phyloP scores from a whole-genome alignment of 2,113 vertebrate species.

The Brienomyrus longianalis region DNA sequence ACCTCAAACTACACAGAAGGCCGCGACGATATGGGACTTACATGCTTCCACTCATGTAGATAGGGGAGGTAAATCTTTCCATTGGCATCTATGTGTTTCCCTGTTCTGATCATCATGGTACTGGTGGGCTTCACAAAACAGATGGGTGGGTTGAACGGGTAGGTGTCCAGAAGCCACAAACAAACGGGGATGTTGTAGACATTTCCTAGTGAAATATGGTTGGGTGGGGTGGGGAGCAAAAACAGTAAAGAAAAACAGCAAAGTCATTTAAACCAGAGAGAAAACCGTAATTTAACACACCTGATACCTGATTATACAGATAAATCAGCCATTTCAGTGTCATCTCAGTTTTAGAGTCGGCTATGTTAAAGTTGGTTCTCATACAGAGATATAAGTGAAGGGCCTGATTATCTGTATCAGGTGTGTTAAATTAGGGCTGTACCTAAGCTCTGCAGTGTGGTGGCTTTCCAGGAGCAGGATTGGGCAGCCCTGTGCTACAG shows the following conservation, averaged over 20 bases:
- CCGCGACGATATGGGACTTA: constrained; percentile 50
- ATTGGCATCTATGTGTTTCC: constrained; percentile 97
- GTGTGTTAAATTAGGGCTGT: too few species aligned
- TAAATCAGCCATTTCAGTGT: too few species aligned
- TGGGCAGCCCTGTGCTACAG: too few species aligned
- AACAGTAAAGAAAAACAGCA: neutral
- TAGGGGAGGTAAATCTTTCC: constrained; percentile 97
- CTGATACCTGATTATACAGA: too few species aligned
- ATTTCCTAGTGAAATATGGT: constrained; percentile 64
- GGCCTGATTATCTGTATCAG: too few species aligned
- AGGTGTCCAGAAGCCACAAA: constrained; percentile 92
- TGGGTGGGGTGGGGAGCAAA: neutral
- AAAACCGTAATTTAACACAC: neutral
- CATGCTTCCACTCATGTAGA: constrained; percentile 96
- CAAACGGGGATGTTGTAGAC: constrained; percentile 96
- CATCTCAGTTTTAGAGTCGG: too few species aligned
- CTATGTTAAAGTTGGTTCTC: too few species aligned
- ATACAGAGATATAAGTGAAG: too few species aligned
- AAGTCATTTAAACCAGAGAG: neutral
- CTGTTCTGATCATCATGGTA: constrained; percentile 97
- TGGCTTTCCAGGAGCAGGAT: too few species aligned
- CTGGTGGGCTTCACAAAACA: constrained; percentile 98
- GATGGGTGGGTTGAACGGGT: constrained; percentile 95
- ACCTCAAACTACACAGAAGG: neutral
- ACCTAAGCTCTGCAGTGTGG: too few species aligned